These are phyloP conservation scores for Aphelinus atriplicis DNA, from an alignment of 1,140 invertebrate species.

Conservation along the genomic window DNA sequence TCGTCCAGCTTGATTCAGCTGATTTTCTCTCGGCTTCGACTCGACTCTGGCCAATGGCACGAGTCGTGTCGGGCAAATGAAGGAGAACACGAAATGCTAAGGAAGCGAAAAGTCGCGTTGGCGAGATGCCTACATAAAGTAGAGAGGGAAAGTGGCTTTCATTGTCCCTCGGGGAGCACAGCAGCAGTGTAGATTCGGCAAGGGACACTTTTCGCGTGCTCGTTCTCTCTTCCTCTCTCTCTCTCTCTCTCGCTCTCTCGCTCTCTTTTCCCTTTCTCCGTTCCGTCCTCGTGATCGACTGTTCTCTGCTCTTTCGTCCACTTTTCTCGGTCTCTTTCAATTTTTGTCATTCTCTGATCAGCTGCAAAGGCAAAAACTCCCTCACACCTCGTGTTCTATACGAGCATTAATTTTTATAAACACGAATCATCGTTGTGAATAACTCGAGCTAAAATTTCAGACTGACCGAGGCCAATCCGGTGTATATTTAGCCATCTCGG, in stretches of 20 bases:
- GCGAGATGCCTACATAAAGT: slow-evolving; percentile 35
- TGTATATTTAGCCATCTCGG: too few relatives aligned
- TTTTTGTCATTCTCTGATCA: neutral
- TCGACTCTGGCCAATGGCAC: too few relatives aligned
- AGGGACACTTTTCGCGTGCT: slow-evolving; percentile 30
- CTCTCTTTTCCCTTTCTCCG: neutral
- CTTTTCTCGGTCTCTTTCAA: neutral
- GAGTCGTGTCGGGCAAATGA: neutral
- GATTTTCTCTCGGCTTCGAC: too few relatives aligned
- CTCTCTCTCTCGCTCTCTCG: too few relatives aligned
- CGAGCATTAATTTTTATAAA: too few relatives aligned
- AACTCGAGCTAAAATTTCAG: too few relatives aligned
- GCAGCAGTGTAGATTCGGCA: slow-evolving; percentile 34
- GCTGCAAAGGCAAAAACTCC: too few relatives aligned
- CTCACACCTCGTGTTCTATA: too few relatives aligned
- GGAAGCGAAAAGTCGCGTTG: slow-evolving; percentile 37
- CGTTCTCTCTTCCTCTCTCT: neutral
- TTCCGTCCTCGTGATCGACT: neutral
- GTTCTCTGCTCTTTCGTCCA: neutral
- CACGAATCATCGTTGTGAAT: too few relatives aligned
- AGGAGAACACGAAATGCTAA: slow-evolving; percentile 19
- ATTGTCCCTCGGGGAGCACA: slow-evolving; percentile 56
- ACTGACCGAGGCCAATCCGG: too few relatives aligned
- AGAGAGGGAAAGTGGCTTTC: slow-evolving; percentile 54
- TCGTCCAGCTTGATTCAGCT: too few relatives aligned